These are phyloP conservation scores for Eudyptes chrysolophus DNA, from an alignment of 2,113 vertebrate genomes.

Conservation along the genomic window DNA sequence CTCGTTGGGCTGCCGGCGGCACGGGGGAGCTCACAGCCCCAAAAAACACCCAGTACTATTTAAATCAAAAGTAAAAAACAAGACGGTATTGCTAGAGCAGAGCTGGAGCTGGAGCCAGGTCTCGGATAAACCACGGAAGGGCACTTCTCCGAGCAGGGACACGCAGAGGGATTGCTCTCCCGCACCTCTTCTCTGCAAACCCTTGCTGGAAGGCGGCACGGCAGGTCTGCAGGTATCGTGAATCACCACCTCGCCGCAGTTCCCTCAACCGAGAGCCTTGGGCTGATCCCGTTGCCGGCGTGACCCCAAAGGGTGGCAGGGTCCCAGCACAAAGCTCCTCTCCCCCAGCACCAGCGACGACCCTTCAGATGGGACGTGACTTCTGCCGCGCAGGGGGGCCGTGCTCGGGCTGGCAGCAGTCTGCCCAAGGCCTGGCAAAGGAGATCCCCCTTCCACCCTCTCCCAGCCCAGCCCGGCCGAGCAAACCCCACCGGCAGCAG, in stretches of 20 bases:
- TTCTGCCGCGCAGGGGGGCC: neutral
- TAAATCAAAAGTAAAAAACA: neutral
- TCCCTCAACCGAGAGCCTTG: fast-evolving
- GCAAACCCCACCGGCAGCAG: neutral
- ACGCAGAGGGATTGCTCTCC: neutral
- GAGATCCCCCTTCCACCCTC: neutral
- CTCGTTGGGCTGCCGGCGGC: fast-evolving
- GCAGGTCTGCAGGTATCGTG: fast-evolving
- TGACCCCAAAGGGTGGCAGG: neutral
- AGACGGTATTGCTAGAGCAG: constrained; percentile 6
- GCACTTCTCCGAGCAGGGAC: neutral
- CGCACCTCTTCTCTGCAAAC: neutral
- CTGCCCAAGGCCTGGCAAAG: too few relatives aligned
- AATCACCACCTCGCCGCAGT: neutral
- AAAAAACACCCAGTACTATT: neutral
- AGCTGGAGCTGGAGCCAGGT: neutral
- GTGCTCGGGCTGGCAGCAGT: neutral
- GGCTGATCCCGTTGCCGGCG: fast-evolving
- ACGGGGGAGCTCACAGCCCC: neutral
- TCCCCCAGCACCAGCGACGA: neutral
- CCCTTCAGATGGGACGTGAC: neutral
- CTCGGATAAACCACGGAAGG: fast-evolving
- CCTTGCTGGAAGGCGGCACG: neutral
- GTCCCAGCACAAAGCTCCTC: neutral
- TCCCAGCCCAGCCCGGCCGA: neutral